Evolutionary conservation across 1,140 invertebrate species (phyloP), one percentile per base, ranked within the genome.

Genomic region (Drosophila kepulauana): DNA sequence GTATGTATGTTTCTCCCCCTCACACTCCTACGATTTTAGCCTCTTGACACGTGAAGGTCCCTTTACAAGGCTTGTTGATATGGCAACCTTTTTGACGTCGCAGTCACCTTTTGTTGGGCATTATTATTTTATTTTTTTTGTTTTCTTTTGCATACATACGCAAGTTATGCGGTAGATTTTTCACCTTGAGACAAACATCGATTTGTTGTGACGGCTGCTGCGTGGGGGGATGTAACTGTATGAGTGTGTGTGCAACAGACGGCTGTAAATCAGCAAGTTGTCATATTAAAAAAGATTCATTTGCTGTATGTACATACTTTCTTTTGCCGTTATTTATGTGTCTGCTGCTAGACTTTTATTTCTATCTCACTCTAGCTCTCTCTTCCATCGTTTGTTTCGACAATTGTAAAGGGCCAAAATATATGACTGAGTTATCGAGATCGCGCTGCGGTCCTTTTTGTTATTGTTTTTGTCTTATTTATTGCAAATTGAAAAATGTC

Each of bases 141-240:
- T 63, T 64, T 25, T 25, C 20, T 25, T 72, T 72, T 66, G 66
- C 43, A 63, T 72, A 35, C 25, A 48, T 59, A 75, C 59, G 59
- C 28, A 63, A 79, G 79, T 87, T 87, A 71, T 87, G 33, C 7
- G 64, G 56, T 73, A 41, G n/a, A 57, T 78, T 81, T 88, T 84
- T 88, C 70, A 88, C 85, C 84, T 88, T 88, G 84, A 88, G 81
- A 89, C 85, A 74, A 72, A 79, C 85, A 88, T 88, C 85, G 84
- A 88, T 88, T 88, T 88, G 82, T 88, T 84, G 66, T 88, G 84
- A 84, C 81, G 72, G 13, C 52, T 8, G 43, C 73, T 71, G 66
- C 65, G 65, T 43, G 68, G 49, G 38, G 59, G 51, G 33, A 59
- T 56, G 46, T 49, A 43, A 20, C 7, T 48, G 45, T 15, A 33